Conservation (phyloP, 1,140 invertebrate species). For the Lasioglossum albipes region DNA sequence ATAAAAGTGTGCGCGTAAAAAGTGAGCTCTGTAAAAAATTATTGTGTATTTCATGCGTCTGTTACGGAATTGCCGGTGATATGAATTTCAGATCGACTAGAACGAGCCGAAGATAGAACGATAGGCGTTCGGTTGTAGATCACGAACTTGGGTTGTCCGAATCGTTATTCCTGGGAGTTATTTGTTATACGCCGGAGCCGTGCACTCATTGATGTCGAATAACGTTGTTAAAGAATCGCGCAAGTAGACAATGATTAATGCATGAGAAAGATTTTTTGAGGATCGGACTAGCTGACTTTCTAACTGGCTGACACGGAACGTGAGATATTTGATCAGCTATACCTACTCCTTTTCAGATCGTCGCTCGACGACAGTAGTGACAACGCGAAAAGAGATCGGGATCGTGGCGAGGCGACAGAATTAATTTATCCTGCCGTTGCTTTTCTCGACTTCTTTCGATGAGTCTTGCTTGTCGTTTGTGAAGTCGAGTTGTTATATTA, state of each 20-base stretch:
- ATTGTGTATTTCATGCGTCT: not conserved
- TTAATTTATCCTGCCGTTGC: constrained; percentile 47
- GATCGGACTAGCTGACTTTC: constrained; percentile 65
- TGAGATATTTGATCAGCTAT: constrained; percentile 69
- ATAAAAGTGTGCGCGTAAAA: not conserved
- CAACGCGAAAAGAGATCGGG: constrained; percentile 36
- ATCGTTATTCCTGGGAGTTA: not conserved
- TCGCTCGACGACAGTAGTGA: constrained; percentile 64
- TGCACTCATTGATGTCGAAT: constrained; percentile 51
- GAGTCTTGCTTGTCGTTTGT: not conserved
- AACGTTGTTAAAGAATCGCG: constrained; percentile 55
- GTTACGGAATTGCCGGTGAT: not conserved
- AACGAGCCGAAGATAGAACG: not conserved
- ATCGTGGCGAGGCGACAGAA: constrained; percentile 16
- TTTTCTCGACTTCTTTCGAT: not conserved
- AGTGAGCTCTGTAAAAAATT: not conserved
- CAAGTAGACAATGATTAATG: constrained; percentile 70
- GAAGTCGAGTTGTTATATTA: not conserved
- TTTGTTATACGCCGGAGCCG: not conserved
- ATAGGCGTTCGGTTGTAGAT: not conserved
- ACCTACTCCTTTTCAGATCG: constrained; percentile 64
- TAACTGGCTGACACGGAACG: constrained; percentile 63
- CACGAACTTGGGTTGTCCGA: not conserved
- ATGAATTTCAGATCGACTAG: not conserved
- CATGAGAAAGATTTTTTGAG: constrained; percentile 72